Conservation (phyloP, 2,797 vertebrate species). For the Falco rusticolus region DNA sequence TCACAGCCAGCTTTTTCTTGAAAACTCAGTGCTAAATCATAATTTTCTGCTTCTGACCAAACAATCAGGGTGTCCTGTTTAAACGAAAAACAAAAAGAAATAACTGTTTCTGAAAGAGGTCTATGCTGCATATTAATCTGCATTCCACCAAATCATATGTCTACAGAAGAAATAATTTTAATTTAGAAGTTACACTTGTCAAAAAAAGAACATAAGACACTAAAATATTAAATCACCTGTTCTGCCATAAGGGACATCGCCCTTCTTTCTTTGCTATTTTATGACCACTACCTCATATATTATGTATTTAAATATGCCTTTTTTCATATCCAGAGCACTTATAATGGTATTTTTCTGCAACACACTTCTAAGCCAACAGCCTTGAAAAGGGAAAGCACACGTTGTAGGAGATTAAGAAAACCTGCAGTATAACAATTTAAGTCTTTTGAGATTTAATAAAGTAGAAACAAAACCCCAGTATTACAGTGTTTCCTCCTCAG, state of each 20-base stretch:
- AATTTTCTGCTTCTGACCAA: constrained; percentile 99
- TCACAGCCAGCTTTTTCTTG: constrained; percentile 99
- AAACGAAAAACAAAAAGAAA: constrained; percentile 16
- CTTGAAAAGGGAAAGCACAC: neutral
- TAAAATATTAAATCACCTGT: neutral
- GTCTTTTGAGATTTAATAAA: neutral
- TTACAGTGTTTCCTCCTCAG: neutral
- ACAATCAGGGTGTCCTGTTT: constrained; percentile 96
- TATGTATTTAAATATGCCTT: neutral
- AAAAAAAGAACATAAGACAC: neutral
- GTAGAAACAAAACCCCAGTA: neutral
- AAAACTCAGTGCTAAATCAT: constrained; percentile 97
- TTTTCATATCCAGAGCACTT: neutral
- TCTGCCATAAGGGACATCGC: neutral
- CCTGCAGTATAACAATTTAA: neutral
- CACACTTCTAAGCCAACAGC: neutral
- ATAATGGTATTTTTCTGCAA: neutral
- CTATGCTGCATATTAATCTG: neutral
- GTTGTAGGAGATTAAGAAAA: neutral
- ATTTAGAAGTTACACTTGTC: neutral
- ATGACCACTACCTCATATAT: neutral
- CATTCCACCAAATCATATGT: neutral
- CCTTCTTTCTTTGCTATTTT: neutral
- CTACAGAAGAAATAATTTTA: neutral
- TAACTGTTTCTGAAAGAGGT: neutral